Conservation (phyloP, 2,797 vertebrate species). For the Hypotaenidia okinawae region DNA sequence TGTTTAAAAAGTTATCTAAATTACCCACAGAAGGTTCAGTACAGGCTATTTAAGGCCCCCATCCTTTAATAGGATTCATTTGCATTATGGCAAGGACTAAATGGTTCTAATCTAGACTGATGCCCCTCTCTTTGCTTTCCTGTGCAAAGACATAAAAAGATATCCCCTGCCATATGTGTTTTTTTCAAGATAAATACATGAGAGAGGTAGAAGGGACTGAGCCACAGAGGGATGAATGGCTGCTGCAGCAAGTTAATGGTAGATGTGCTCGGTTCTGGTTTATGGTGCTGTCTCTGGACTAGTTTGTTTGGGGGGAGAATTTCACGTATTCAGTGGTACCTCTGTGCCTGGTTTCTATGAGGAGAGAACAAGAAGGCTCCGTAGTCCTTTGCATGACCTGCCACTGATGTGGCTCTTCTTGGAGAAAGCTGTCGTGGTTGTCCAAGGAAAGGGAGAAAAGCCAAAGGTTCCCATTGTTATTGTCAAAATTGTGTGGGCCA, state of each 20-base stretch:
- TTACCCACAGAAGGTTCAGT: constrained; percentile 40
- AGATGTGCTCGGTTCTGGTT: not conserved
- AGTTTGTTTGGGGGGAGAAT: not conserved
- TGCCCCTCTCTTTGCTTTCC: not conserved
- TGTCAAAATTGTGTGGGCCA: not conserved
- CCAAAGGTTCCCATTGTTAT: not conserved
- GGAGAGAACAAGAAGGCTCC: not conserved
- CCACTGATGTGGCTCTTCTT: not conserved
- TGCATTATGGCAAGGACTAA: constrained; percentile 40
- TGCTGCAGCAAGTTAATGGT: not conserved
- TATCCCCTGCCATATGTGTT: not conserved
- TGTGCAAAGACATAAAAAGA: not conserved
- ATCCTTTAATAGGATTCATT: constrained; percentile 56
- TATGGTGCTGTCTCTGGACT: not conserved
- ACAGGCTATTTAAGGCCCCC: constrained; percentile 51
- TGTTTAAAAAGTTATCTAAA: constrained; percentile 62
- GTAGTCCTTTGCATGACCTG: not conserved
- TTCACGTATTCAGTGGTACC: not conserved
- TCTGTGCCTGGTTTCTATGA: not conserved
- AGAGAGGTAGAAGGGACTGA: not conserved
- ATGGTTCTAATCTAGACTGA: not conserved
- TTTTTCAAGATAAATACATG: not conserved
- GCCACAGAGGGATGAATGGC: not conserved
- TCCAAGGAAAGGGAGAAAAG: not conserved
- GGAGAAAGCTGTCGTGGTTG: not conserved